These are phyloP conservation scores for Gordius sp. DNA, from an alignment of 2,888 invertebrate genomes.

Conservation along the genomic window DNA sequence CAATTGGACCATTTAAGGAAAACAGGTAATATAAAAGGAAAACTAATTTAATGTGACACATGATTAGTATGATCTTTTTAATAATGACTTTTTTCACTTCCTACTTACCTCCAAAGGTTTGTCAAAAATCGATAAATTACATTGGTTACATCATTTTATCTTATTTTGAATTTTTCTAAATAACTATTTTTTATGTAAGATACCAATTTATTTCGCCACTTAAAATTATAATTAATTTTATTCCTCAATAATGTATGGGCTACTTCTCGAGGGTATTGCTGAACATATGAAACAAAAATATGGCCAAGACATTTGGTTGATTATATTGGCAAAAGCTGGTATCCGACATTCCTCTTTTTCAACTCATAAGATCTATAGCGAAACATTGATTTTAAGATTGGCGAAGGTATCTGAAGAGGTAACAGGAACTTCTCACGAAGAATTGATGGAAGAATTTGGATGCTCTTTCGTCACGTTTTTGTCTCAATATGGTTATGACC, in stretches of 20 bases:
- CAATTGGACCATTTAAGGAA: no score
- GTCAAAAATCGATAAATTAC: no score
- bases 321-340: slow-evolving; percentile 44
- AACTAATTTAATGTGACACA: no score
- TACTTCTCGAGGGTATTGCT: slow-evolving; percentile 68
- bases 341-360: slow-evolving; percentile 50
- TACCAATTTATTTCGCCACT: no score
- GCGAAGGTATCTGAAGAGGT: slow-evolving; percentile 23
- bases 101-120: no score
- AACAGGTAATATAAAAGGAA: no score
- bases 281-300: slow-evolving; percentile 71
- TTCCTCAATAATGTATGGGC: slow-evolving; percentile 67
- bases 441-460: slow-evolving; percentile 21
- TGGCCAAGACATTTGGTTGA: slow-evolving; percentile 60
- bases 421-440: slow-evolving; percentile 21
- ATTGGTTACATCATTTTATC: no score
- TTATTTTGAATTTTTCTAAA: no score
- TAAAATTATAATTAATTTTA: no score
- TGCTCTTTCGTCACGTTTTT: slow-evolving; percentile 19
- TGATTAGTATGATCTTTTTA: no score
- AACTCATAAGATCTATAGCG: slow-evolving; percentile 67
- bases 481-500: slow-evolving; percentile 1
- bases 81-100: no score
- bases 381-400: slow-evolving; percentile 36
- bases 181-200: no score